Percentiles rank a stretch among this genome's conserved stretches.
phyloP scores from a whole-genome alignment of 2,113 vertebrate species.

The Catharus minimus region DNA sequence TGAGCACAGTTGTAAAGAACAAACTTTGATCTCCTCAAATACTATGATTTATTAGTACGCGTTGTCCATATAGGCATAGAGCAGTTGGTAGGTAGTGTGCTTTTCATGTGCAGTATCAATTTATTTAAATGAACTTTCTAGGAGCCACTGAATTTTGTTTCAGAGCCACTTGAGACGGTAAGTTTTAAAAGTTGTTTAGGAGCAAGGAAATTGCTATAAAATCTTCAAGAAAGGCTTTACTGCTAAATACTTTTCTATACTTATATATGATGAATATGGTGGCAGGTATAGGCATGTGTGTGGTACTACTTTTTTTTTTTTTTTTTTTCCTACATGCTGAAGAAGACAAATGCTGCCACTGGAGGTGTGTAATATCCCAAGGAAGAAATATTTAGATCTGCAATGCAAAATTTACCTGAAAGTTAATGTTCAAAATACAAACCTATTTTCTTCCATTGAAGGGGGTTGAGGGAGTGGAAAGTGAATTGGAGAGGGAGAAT shows the following conservation, averaged over 20 bases:
- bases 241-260: not conserved
- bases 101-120: not conserved
- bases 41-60: not conserved
- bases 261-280: not conserved
- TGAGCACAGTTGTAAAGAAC: not conserved
- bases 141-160: not conserved
- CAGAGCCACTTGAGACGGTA: not conserved
- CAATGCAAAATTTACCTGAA: not conserved
- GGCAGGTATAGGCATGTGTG: not conserved
- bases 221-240: not conserved
- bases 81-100: fast-evolving
- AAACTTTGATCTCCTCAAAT: not conserved
- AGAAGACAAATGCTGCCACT: not conserved
- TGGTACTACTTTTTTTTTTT: not conserved
- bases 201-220: not conserved
- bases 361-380: not conserved
- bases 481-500: not conserved
- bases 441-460: not conserved
- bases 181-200: not conserved
- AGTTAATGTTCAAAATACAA: not conserved
- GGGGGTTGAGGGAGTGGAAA: fast-evolving
- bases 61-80: fast-evolving
- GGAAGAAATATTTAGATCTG: not conserved
- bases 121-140: not conserved
- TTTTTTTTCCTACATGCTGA: not conserved